phyloP scores from a whole-genome alignment of 2,888 invertebrate genomes.

The Terebella lapidaria region DNA sequence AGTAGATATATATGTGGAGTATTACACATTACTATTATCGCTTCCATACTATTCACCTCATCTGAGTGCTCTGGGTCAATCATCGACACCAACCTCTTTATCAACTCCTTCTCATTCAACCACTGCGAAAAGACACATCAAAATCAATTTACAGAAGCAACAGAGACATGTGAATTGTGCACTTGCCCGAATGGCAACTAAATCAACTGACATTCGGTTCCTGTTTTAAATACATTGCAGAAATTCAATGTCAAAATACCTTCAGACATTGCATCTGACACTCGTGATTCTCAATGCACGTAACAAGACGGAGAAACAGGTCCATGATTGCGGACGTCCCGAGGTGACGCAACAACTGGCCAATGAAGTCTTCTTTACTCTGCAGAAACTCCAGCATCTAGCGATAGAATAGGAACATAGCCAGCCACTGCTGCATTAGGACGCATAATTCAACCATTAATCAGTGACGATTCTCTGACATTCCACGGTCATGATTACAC shows the following conservation, averaged over 20 bases:
- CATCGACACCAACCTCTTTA: constrained; percentile 70
- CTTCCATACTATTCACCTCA: constrained; percentile 58
- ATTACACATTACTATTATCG: too few relatives aligned
- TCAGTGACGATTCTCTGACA: too few relatives aligned
- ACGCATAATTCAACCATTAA: too few relatives aligned
- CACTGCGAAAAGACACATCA: constrained; percentile 68
- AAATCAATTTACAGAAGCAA: too few relatives aligned
- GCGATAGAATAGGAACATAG: too few relatives aligned
- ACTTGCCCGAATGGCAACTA: too few relatives aligned
- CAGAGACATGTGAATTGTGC: too few relatives aligned
- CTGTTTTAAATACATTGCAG: too few relatives aligned
- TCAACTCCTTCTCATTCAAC: constrained; percentile 80
- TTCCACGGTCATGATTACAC: too few relatives aligned
- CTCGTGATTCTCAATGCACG: constrained; percentile 67
- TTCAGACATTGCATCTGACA: constrained; percentile 15
- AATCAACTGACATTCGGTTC: too few relatives aligned
- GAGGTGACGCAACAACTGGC: constrained; percentile 80
- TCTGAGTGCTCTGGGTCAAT: constrained; percentile 65
- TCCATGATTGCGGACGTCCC: constrained; percentile 93
- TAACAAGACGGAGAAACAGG: constrained; percentile 61
- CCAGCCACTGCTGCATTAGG: too few relatives aligned
- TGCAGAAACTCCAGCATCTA: constrained; percentile 89
- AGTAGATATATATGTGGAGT: too few relatives aligned
- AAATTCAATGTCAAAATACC: constrained; percentile 14
- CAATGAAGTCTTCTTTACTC: constrained; percentile 78